Evolutionary conservation across 2,113 vertebrate genomes (phyloP).

Genomic region (Sylvilagus bachmani): DNA sequence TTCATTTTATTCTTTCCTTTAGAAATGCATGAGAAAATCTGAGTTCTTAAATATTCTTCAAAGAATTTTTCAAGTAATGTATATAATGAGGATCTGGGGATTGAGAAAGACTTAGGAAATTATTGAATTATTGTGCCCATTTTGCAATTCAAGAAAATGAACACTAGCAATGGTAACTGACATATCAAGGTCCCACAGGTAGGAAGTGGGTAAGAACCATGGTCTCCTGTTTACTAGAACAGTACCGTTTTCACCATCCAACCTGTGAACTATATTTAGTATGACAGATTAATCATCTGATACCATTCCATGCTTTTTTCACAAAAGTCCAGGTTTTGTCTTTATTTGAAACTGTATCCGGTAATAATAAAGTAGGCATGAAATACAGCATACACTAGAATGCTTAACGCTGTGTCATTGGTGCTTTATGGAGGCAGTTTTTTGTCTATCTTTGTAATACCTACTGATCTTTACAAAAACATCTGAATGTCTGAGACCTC

Average conservation of each 20-base stretch:
- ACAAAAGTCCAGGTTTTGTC: slow-evolving; percentile 36
- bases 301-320: slow-evolving; percentile 34
- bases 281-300: neutral
- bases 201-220: neutral
- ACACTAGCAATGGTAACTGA: neutral
- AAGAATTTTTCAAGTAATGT: slow-evolving; percentile 51
- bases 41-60: slow-evolving; percentile 49
- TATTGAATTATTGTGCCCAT: neutral
- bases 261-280: neutral
- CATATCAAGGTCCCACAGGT: neutral
- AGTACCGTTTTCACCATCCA: neutral
- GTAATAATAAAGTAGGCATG: slow-evolving; percentile 20
- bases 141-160: slow-evolving; percentile 32
- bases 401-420: neutral
- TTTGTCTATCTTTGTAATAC: slow-evolving; percentile 51
- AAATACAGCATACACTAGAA: neutral
- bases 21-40: slow-evolving; percentile 48
- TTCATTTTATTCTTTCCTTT: slow-evolving; percentile 48
- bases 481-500: slow-evolving; percentile 35
- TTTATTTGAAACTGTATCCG: slow-evolving; percentile 41
- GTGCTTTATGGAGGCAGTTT: slow-evolving; percentile 41
- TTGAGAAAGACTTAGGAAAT: neutral
- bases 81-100: neutral
- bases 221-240: neutral
- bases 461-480: slow-evolving; percentile 47